Base-by-base conservation (phyloP, 2,113 vertebrate species). In the Cololabis saira region DNA sequence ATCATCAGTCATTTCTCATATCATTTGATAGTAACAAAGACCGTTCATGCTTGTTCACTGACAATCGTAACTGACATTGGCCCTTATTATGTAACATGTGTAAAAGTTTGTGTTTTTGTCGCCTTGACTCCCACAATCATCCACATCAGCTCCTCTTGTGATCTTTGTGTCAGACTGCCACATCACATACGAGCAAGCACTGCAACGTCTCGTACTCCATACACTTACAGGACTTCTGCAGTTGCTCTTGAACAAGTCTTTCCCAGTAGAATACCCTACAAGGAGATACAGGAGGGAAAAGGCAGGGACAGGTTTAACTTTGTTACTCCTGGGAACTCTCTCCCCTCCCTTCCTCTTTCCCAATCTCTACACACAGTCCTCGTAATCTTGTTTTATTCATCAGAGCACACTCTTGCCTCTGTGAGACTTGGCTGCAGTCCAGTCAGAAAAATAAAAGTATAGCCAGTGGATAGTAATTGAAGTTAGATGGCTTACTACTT, bases 311-410 rank as follows among this genome's bases (percentile, higher is more conserved):
- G 77, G 56, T 73, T 80, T 73, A 53, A 60, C 70, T 64, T 69
- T 12, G 56, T 81, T 76, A 69, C 68, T 74, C 73, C 24, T 67
- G 69, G 73, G 74, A 80, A 74, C 53, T 13, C 52, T 53, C n/a
- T 12, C 37, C 48, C 51, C 14, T 21, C 52, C n/a, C 12, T 58
- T 53, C 55, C 21, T 45, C n/a, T 65, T 45, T 53, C 40, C 60
- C 22, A 0, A 11, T 64, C 58, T 67, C 43, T 60, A 41, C 78
- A 70, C 47, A 13, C 12, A 64, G 64, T 53, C 80, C 81, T 85
- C 65, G 24, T 90, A 90, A 92, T 92, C 84, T 75, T 79, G 68
- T 91, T 91, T 87, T 84, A 89, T 90, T 91, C 82, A 88, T 88
- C 82, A 90, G 63, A 68, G 83, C 83, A 84, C 82, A 82, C 53